Evolutionary conservation across 2,113 vertebrate species (phyloP).

Genomic region (Rana temporaria): DNA sequence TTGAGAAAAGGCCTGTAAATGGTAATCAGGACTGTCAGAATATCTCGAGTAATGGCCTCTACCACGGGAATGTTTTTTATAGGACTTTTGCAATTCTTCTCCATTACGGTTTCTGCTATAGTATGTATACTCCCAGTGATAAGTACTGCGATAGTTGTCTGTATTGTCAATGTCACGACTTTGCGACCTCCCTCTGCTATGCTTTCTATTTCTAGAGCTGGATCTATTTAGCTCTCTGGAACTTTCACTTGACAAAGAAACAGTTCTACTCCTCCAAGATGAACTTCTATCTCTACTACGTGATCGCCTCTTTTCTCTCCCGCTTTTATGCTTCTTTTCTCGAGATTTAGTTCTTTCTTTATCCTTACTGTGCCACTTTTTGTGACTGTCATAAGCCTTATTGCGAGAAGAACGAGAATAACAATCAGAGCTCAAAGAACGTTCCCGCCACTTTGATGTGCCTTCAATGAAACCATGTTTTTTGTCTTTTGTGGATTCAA

Average conservation of each 20-base stretch:
- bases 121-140: conserved; percentile 75
- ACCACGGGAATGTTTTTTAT: conserved; percentile 68
- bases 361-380: conserved; percentile 67
- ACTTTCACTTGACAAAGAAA: conserved; percentile 72
- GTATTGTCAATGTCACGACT: conserved; percentile 73
- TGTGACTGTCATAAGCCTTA: conserved; percentile 63
- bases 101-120: conserved; percentile 73
- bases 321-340: conserved; percentile 69
- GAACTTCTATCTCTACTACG: conserved; percentile 70
- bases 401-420: conserved; percentile 62
- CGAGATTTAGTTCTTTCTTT: conserved; percentile 67
- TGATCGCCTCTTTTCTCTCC: conserved; percentile 70
- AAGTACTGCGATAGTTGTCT: conserved; percentile 69
- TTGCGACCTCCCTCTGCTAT: conserved; percentile 67
- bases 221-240: conserved; percentile 71
- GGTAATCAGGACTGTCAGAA: conserved; percentile 71
- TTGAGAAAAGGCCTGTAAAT: conserved; percentile 72
- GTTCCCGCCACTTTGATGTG: conserved; percentile 46
- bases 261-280: conserved; percentile 72
- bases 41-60: conserved; percentile 73
- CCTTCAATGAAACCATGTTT: background rate
- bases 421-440: conserved; percentile 70
- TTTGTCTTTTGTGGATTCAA: conserved; percentile 55
- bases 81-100: conserved; percentile 71
- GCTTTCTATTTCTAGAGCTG: conserved; percentile 74